phyloP scores from a whole-genome alignment of 2,113 vertebrate genomes.

The Zosterops hypoxanthus region DNA sequence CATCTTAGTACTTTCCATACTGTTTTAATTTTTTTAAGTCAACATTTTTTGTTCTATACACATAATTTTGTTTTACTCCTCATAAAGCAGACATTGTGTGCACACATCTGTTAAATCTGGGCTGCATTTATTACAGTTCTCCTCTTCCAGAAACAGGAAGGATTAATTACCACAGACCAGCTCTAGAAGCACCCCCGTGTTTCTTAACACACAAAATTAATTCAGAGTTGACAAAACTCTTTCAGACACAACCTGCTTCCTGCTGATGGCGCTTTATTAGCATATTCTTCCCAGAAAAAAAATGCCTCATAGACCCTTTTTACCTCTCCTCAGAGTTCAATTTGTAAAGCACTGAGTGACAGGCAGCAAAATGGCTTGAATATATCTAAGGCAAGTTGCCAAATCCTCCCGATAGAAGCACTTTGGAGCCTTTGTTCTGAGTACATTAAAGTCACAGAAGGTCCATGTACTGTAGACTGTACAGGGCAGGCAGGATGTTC shows the following conservation, averaged over 20 bases:
- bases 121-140: constrained; percentile 78
- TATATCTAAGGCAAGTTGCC: constrained; percentile 83
- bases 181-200: constrained; percentile 79
- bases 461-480: constrained; percentile 81
- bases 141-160: constrained; percentile 83
- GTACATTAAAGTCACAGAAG: constrained; percentile 87
- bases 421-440: constrained; percentile 84
- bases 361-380: constrained; percentile 86
- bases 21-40: constrained; percentile 78
- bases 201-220: constrained; percentile 88
- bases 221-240: constrained; percentile 91
- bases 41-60: constrained; percentile 77
- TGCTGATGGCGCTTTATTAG: constrained; percentile 87
- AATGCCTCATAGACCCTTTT: constrained; percentile 79
- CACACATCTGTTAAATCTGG: constrained; percentile 82
- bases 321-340: constrained; percentile 85
- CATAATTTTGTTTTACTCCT: constrained; percentile 77
- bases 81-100: constrained; percentile 82
- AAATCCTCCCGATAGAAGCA: constrained; percentile 78
- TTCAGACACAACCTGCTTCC: constrained; percentile 87
- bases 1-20: constrained; percentile 70
- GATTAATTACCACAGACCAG: constrained; percentile 83
- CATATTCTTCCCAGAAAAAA: constrained; percentile 88
- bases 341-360: constrained; percentile 85
- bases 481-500: constrained; percentile 84